Percentiles rank a stretch among this genome's conserved stretches.
These are phyloP conservation scores for Pogonomyrmex californicus DNA, from an alignment of 1,140 invertebrate genomes.

Conservation along the genomic window DNA sequence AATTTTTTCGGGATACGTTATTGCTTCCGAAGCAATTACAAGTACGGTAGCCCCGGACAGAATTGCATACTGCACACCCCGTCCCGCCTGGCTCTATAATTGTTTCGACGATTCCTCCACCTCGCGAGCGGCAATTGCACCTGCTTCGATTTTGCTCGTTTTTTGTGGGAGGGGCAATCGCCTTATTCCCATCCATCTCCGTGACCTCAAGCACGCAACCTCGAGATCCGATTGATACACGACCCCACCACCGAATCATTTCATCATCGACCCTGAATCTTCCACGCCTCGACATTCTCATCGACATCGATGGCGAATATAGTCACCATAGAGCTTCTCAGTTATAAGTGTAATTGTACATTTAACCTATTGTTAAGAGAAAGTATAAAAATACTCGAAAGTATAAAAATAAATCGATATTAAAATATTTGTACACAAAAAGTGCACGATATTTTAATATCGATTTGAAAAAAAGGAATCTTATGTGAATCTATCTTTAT, in stretches of 20 bases:
- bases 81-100: constrained; percentile 75
- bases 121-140: constrained; percentile 77
- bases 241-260: constrained; percentile 61
- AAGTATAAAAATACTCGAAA: neutral
- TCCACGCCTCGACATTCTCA: constrained; percentile 30
- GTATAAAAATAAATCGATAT: no score
- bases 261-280: constrained; percentile 69
- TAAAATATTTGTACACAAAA: no score
- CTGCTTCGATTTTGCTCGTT: constrained; percentile 80
- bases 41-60: constrained; percentile 77
- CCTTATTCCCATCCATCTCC: constrained; percentile 73
- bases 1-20: constrained; percentile 72
- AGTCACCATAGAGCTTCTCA: neutral
- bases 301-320: constrained; percentile 13
- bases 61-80: constrained; percentile 75
- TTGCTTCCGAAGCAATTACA: constrained; percentile 77
- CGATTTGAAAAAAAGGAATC: neutral
- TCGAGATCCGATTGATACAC: constrained; percentile 77
- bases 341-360: constrained; percentile 23
- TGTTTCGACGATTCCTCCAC: constrained; percentile 80
- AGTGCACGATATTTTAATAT: neutral
- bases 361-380: neutral
- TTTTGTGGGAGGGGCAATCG: constrained; percentile 78
- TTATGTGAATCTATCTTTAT: neutral
- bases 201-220: constrained; percentile 79